Evolutionary conservation across 2,113 vertebrate species (phyloP).

Genomic region (Australoheros scitulus): DNA sequence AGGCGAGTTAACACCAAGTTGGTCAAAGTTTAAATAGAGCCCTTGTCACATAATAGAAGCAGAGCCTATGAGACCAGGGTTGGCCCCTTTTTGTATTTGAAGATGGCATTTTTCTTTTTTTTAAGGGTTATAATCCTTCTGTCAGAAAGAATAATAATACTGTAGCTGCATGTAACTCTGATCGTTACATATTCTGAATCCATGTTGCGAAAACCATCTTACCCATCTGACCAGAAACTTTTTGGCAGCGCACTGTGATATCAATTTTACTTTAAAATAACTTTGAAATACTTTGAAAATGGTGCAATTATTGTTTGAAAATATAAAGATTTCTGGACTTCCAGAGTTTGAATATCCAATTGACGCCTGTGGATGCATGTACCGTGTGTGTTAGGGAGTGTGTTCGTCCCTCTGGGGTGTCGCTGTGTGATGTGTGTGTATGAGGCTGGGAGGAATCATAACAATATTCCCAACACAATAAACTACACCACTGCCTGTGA

Average conservation of each 20-base stretch:
- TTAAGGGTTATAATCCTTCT: background rate
- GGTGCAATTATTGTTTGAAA: background rate
- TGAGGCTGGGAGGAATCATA: background rate
- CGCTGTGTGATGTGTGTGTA: background rate
- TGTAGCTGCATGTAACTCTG: background rate
- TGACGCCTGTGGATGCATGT: background rate
- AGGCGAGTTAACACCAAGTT: background rate
- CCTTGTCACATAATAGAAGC: background rate
- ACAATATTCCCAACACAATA: background rate
- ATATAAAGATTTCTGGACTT: background rate
- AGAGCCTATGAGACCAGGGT: background rate
- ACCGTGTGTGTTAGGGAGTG: background rate
- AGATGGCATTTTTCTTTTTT: background rate
- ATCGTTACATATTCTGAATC: background rate
- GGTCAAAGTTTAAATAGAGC: background rate
- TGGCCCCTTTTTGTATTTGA: background rate
- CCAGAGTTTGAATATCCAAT: background rate
- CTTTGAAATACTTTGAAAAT: conserved; percentile 1
- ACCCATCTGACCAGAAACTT: background rate
- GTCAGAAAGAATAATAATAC: background rate
- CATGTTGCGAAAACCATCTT: background rate
- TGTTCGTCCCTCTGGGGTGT: background rate
- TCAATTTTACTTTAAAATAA: conserved; percentile 3
- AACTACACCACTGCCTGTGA: background rate
- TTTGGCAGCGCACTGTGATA: background rate